phyloP scores from a whole-genome alignment of 2,888 invertebrate genomes.

The Hirtodrosophila confusa region DNA sequence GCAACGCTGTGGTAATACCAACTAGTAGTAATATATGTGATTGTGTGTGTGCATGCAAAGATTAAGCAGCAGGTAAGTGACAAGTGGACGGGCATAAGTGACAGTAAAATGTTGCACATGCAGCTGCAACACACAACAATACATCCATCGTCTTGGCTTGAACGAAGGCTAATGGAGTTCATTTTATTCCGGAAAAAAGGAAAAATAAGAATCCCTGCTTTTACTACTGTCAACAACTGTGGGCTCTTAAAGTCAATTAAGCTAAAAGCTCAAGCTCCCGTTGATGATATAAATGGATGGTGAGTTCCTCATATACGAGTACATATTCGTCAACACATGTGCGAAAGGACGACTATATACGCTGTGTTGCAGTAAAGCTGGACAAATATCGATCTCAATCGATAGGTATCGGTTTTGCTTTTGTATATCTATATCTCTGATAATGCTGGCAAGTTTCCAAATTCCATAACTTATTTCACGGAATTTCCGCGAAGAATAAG shows the following conservation, averaged over 20 bases:
- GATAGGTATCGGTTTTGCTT: too few species aligned
- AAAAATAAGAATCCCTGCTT: neutral
- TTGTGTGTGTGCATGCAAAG: slow-evolving; percentile 4
- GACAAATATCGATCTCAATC: too few species aligned
- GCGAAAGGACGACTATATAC: too few species aligned
- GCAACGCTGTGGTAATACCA: too few species aligned
- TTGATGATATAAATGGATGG: slow-evolving; percentile 17
- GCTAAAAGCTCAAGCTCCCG: slow-evolving; percentile 24
- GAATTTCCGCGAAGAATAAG: too few species aligned
- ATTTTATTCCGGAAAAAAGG: slow-evolving; percentile 43
- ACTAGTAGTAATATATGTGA: neutral
- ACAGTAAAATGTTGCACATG: slow-evolving; percentile 70
- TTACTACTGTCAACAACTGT: slow-evolving; percentile 1
- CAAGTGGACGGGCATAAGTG: slow-evolving; percentile 68
- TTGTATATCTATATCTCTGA: too few species aligned
- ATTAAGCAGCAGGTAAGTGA: slow-evolving; percentile 60
- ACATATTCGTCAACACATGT: too few species aligned
- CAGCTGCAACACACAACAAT: slow-evolving; percentile 19
- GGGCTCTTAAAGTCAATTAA: slow-evolving; percentile 33
- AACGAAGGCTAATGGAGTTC: slow-evolving; percentile 39
- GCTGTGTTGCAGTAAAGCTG: too few species aligned
- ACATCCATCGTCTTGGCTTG: slow-evolving; percentile 21
- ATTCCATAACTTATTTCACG: too few species aligned
- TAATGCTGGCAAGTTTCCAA: too few species aligned
- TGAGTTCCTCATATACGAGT: neutral